Evolutionary conservation across 2,113 vertebrate genomes (phyloP), one percentile per base, ranked within the genome.

Genomic region (Cheilinus undulatus): DNA sequence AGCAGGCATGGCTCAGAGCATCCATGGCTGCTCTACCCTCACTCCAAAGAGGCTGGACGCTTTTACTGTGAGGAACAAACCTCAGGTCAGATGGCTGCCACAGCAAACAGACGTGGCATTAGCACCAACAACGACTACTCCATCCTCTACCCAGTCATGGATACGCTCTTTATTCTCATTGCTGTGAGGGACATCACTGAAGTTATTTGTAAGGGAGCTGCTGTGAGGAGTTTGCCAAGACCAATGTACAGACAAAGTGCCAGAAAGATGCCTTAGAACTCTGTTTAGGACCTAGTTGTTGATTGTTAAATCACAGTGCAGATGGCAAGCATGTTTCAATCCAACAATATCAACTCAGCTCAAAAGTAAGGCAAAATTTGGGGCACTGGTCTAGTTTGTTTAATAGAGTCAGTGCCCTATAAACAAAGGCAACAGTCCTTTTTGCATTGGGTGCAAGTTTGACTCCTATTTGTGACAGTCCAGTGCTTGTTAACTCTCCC

Each of bases 31-130:
- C 73, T 58, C 50, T 30, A 60, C 38, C 49, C 48, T 65, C 28
- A 28, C 69, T 88, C 76, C 68, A 76, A 59, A 73, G 61, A 82
- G 60, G 57, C 76, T 80, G 69, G 67, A 76, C 83, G 80, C 54
- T 79, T 80, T 72, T 27, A 61, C 65, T 70, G 24, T 58, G 62
- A 62, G 50, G 57, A 87, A 66, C 66, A 73, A 50, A 85, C 76
- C 77, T 70, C 70, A 59, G 62, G 80, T 88, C 64, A 71, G 42
- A 85, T 76, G 71, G 24, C 56, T 62, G 63, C 54, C 27, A 28
- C 34, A 68, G 60, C 52, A 67, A 80, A 61, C 63, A 70, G 48
- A 78, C 56, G 51, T 52, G 42, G n/a, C 60, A 63, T 63, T 45
- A 65, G 36, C 34, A 50, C 27, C 49, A 53, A 62, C 53, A 65